Evolutionary conservation across 2,113 vertebrate genomes (phyloP).

Genomic region (Plecotus auritus): DNA sequence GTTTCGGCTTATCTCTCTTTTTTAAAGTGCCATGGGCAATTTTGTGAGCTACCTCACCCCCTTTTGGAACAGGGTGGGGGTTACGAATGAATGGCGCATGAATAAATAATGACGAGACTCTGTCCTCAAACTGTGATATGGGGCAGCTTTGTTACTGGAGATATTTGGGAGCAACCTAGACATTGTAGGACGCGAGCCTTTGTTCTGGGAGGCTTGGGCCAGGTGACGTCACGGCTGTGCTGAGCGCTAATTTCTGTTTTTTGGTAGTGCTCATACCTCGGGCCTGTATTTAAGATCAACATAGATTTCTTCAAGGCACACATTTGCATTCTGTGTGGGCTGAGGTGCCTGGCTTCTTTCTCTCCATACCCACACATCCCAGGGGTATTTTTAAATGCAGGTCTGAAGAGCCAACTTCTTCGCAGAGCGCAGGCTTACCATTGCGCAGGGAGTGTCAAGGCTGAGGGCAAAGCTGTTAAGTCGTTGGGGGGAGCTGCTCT

Average conservation of each 20-base stretch:
- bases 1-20: not conserved
- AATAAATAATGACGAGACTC: not conserved
- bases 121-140: fast-evolving
- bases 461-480: not conserved
- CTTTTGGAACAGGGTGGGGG: too few species aligned
- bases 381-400: slow-evolving; percentile 65
- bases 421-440: not conserved
- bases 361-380: slow-evolving; percentile 45
- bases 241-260: not conserved
- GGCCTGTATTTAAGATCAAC: slow-evolving; percentile 48
- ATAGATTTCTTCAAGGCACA: slow-evolving; percentile 33
- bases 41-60: not conserved
- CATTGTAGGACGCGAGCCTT: fast-evolving
- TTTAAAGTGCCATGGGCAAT: not conserved
- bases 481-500: not conserved
- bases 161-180: not conserved
- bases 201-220: fast-evolving
- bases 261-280: not conserved
- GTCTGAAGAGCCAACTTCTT: slow-evolving; percentile 7
- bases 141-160: not conserved
- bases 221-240: not conserved
- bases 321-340: slow-evolving; percentile 73
- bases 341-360: slow-evolving; percentile 44
- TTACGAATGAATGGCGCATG: not conserved
- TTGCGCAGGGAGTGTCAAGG: not conserved